Percentiles rank a stretch among this genome's conserved stretches.
These are phyloP conservation scores for Dendrophyllia cribrosa DNA, from an alignment of 64 coral and sea anemone genomes.

Conservation along the genomic window DNA sequence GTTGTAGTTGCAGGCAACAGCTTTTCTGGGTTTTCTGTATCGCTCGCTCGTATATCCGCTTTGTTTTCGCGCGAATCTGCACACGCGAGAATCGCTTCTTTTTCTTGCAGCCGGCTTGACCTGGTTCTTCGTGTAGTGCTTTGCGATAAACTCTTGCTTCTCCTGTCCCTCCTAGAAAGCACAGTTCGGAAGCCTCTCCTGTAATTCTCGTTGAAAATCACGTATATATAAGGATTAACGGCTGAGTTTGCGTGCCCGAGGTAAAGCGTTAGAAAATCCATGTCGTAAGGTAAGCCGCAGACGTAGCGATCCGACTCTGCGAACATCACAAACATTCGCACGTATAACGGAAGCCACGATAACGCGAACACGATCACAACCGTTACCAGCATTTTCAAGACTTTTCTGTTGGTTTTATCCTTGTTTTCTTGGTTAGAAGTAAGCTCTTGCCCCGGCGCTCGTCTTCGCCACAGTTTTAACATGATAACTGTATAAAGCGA, in stretches of 20 bases:
- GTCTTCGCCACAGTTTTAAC: conserved; percentile 58
- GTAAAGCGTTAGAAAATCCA: conserved; percentile 65
- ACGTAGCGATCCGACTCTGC: conserved; percentile 8
- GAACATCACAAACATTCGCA: conserved; percentile 73
- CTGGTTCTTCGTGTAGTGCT: conserved; percentile 4
- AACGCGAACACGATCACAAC: conserved; percentile 69
- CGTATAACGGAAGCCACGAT: conserved; percentile 70
- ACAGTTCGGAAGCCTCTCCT: conserved; percentile 62
- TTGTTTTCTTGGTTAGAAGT: conserved; percentile 51
- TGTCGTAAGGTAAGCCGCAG: conserved; percentile 65
- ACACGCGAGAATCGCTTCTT: neutral
- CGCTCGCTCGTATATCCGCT: neutral
- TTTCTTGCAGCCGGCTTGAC: conserved; percentile 1
- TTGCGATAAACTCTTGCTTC: neutral
- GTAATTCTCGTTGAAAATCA: conserved; percentile 82
- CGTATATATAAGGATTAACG: conserved; percentile 70
- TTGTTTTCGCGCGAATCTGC: neutral
- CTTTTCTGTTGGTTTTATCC: conserved; percentile 71
- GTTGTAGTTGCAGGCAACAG: neutral
- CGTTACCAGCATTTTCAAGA: conserved; percentile 75
- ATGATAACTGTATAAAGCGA: conserved; percentile 59
- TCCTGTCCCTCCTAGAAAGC: neutral
- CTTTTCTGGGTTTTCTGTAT: neutral
- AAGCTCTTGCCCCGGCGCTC: conserved; percentile 44
- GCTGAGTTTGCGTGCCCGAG: conserved; percentile 67